A percentile compares a stretch with the other conserved stretches of the same genome.
These are phyloP conservation scores for Amyelois transitella DNA, from an alignment of 1,140 invertebrate species.

Conservation along the genomic window DNA sequence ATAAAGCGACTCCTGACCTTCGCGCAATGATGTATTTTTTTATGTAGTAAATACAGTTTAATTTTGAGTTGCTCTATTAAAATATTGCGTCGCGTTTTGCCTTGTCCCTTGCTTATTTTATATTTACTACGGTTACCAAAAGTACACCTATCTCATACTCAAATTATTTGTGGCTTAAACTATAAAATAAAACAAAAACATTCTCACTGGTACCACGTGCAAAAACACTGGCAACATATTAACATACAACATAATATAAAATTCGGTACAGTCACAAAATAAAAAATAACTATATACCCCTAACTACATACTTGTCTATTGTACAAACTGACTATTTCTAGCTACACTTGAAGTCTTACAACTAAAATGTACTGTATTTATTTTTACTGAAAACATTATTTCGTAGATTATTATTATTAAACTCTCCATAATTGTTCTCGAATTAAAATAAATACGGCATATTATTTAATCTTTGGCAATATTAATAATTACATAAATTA, in stretches of 20 bases:
- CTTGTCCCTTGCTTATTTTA: no score
- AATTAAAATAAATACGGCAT: neutral
- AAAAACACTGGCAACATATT: neutral
- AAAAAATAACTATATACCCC: slow-evolving; percentile 16
- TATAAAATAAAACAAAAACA: slow-evolving; percentile 13
- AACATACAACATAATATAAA: slow-evolving; percentile 9
- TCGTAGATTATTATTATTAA: no score
- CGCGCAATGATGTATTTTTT: no score
- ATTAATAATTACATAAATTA: slow-evolving; percentile 12
- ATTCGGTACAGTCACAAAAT: slow-evolving; percentile 3
- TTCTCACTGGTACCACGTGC: neutral
- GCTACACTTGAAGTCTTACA: slow-evolving; percentile 24
- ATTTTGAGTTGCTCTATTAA: no score
- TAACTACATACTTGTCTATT: slow-evolving; percentile 34
- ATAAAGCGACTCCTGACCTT: no score
- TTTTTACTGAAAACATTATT: neutral
- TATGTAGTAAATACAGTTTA: no score
- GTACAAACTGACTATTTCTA: slow-evolving; percentile 44
- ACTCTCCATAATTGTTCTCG: neutral
- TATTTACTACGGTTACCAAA: no score
- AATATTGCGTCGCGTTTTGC: no score
- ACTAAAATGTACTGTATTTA: slow-evolving; percentile 23
- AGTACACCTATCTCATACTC: no score
- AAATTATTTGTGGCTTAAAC: no score
- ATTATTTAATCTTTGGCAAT: slow-evolving; percentile 62